phyloP scores from a whole-genome alignment of 1,140 invertebrate genomes.

The Drosophila trapezifrons region DNA sequence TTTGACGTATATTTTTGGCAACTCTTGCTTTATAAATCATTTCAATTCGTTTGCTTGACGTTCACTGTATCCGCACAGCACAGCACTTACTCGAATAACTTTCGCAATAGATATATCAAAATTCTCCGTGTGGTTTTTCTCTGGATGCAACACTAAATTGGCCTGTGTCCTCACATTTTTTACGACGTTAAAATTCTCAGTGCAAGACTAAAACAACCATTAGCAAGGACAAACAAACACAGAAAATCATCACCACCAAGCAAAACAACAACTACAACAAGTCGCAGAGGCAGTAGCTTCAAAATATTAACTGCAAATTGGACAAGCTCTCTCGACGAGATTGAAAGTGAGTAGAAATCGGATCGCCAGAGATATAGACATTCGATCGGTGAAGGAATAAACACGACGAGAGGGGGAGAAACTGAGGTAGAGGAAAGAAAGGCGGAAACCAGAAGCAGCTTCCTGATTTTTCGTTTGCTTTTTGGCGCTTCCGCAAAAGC shows the following conservation, averaged over 20 bases:
- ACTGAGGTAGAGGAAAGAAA: slow-evolving; percentile 41
- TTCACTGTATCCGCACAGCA: slow-evolving; percentile 62
- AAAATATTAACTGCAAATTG: slow-evolving; percentile 12
- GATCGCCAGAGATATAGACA: slow-evolving; percentile 2
- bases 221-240: slow-evolving; percentile 17
- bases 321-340: slow-evolving; percentile 23
- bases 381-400: slow-evolving; percentile 10
- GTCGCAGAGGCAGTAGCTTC: slow-evolving; percentile 22
- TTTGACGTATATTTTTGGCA: slow-evolving; percentile 39
- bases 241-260: slow-evolving; percentile 9
- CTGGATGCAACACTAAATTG: slow-evolving; percentile 72
- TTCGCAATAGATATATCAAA: slow-evolving; percentile 73
- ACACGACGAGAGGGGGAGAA: neutral
- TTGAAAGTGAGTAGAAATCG: slow-evolving; percentile 60
- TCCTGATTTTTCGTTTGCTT: slow-evolving; percentile 62
- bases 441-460: slow-evolving; percentile 61
- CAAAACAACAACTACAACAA: slow-evolving; percentile 18
- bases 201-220: slow-evolving; percentile 41
- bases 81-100: slow-evolving; percentile 65
- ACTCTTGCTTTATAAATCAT: slow-evolving; percentile 66
- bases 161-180: slow-evolving; percentile 55
- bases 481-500: slow-evolving; percentile 56
- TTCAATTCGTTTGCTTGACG: slow-evolving; percentile 76
- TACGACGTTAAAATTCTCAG: slow-evolving; percentile 74
- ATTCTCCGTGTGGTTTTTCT: slow-evolving; percentile 71